Conservation (phyloP, 2,797 vertebrate species). For the Synaphobranchus kaupii region DNA sequence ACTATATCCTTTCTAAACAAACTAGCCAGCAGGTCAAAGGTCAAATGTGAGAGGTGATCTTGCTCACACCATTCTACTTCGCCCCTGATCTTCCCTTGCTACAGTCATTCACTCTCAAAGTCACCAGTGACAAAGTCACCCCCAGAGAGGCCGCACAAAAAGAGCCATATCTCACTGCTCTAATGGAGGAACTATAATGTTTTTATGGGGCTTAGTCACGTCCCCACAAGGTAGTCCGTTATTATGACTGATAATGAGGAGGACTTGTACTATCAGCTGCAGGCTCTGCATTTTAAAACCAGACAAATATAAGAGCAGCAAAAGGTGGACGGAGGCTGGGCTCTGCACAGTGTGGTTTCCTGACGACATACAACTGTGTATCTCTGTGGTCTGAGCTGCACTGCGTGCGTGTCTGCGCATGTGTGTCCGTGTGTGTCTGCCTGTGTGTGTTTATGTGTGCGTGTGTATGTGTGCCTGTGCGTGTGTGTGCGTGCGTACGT, state of each 20-base stretch:
- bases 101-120: neutral
- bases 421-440: neutral
- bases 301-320: neutral
- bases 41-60: conserved; percentile 86
- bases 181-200: neutral
- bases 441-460: too few species aligned
- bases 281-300: neutral
- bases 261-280: neutral
- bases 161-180: neutral
- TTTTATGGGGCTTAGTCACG: neutral
- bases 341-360: conserved; percentile 12
- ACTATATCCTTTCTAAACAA: conserved; percentile 45
- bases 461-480: neutral
- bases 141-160: too few species aligned
- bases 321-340: neutral
- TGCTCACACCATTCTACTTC: conserved; percentile 83
- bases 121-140: neutral
- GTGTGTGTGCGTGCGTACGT: neutral
- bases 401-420: neutral
- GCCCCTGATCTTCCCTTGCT: conserved; percentile 79
- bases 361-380: neutral
- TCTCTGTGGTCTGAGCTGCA: neutral
- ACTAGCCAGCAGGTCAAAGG: conserved; percentile 78
- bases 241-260: neutral
- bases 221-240: neutral